Evolutionary conservation across 2,113 vertebrate genomes (phyloP).

Genomic region (Seriola quinqueradiata): DNA sequence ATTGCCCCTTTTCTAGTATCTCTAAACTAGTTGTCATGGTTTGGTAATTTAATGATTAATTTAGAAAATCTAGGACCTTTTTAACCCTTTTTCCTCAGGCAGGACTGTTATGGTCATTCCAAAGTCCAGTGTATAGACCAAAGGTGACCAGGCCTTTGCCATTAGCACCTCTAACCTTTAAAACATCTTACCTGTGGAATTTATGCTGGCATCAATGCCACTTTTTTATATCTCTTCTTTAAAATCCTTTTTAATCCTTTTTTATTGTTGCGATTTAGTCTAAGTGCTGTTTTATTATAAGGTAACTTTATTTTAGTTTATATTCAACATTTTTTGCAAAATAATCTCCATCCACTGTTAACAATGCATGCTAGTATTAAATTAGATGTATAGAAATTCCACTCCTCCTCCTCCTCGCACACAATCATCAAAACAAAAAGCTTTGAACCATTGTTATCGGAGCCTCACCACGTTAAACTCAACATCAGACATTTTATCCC

Average conservation of each 20-base stretch:
- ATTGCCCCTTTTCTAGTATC: neutral
- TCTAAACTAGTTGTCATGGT: neutral
- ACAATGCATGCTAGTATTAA: neutral
- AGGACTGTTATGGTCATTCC: conserved; percentile 48
- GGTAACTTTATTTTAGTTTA: neutral
- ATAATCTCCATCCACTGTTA: neutral
- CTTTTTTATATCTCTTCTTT: neutral
- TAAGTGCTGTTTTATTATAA: neutral
- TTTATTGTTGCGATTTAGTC: neutral
- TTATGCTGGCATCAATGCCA: conserved; percentile 15
- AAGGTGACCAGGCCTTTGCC: conserved; percentile 60
- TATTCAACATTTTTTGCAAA: neutral
- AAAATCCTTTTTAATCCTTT: neutral
- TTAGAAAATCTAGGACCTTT: neutral
- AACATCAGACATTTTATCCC: no score
- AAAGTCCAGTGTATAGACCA: conserved; percentile 27
- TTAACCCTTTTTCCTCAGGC: conserved; percentile 38
- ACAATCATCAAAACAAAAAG: no score
- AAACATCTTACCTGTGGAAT: conserved; percentile 39
- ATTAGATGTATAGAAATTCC: no score
- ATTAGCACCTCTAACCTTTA: conserved; percentile 49
- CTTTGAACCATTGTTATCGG: no score
- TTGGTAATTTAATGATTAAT: neutral
- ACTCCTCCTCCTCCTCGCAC: no score
- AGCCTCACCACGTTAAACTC: no score